These are phyloP conservation scores for Morpho helenor DNA, from an alignment of 2,888 invertebrate genomes.

Conservation along the genomic window DNA sequence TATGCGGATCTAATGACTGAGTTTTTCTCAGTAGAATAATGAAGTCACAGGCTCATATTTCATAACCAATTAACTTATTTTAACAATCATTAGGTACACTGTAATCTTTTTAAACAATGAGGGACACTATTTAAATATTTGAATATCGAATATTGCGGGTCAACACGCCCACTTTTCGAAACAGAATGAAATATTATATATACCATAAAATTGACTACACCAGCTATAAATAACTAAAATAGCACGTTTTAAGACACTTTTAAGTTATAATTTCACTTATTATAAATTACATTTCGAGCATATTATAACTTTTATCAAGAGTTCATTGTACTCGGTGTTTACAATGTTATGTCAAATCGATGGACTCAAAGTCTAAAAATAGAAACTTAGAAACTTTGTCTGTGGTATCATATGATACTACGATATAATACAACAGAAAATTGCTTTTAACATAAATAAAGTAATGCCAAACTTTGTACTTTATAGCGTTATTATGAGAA, in stretches of 20 bases:
- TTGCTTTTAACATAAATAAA: too few species aligned
- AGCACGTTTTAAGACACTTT: conserved; percentile 38
- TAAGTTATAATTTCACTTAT: conserved; percentile 40
- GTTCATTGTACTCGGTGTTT: conserved; percentile 69
- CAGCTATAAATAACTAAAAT: conserved; percentile 19
- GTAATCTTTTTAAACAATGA: too few species aligned
- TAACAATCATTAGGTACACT: too few species aligned
- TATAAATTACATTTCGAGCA: conserved; percentile 35
- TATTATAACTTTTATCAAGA: conserved; percentile 35
- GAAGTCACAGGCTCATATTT: neutral
- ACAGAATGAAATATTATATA: conserved; percentile 13
- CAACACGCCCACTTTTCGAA: conserved; percentile 46
- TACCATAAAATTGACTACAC: conserved; percentile 16
- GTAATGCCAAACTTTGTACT: too few species aligned
- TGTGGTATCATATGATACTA: too few species aligned
- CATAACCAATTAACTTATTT: neutral
- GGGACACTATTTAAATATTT: neutral
- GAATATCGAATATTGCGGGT: conserved; percentile 19
- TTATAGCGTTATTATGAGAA: too few species aligned
- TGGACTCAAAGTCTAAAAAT: conserved; percentile 13
- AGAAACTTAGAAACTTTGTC: too few species aligned
- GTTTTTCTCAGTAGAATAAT: neutral
- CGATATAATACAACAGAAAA: too few species aligned
- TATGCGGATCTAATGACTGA: too few species aligned
- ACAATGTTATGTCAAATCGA: conserved; percentile 44